These are phyloP conservation scores for Sminthopsis crassicaudata DNA, from an alignment of 2,113 vertebrate genomes.

Conservation along the genomic window DNA sequence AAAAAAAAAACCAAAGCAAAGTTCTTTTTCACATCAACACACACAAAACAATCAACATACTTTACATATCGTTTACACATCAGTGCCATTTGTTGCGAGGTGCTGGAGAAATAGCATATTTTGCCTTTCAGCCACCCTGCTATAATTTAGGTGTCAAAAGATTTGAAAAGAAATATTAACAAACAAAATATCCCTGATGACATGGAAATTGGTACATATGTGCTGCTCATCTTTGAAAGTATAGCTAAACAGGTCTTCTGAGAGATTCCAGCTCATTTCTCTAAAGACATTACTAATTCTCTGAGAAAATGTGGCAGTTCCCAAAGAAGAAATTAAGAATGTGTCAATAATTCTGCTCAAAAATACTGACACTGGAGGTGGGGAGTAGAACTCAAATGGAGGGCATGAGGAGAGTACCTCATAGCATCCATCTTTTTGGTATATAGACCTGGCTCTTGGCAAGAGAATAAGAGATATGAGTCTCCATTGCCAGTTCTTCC, in stretches of 20 bases:
- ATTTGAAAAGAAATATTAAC: conserved; percentile 11
- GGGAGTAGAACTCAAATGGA: not conserved
- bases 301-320: conserved; percentile 17
- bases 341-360: not conserved
- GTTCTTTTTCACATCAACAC: not conserved
- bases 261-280: conserved; percentile 47
- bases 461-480: not conserved
- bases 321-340: not conserved
- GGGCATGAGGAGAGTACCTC: not conserved
- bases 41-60: not conserved
- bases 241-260: not conserved
- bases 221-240: not conserved
- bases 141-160: not conserved
- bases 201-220: not conserved
- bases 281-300: conserved; percentile 28
- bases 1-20: not conserved
- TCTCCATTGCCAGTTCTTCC: not conserved
- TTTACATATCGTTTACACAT: not conserved
- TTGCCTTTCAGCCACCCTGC: not conserved
- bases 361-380: not conserved
- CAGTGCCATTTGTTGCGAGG: not conserved
- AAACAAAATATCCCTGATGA: not conserved
- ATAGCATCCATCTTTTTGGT: not conserved
- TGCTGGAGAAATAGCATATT: not conserved
- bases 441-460: not conserved